Conservation (phyloP, 2,888 invertebrate species). For the Drosophila aldrichi region DNA sequence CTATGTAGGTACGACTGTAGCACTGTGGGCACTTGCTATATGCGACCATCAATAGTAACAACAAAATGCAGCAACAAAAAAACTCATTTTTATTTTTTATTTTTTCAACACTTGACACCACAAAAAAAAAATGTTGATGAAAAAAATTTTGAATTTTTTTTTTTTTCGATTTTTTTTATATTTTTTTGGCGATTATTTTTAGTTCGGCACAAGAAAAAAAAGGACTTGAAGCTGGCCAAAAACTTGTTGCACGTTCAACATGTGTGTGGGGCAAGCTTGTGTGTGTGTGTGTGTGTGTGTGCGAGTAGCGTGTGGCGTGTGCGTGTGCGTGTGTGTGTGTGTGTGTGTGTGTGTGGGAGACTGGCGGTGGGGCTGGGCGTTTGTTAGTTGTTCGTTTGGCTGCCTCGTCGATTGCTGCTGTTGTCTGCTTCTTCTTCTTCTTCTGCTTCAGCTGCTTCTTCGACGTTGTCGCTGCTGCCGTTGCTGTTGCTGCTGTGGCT, state of each 20-base stretch:
- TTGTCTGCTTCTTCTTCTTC: neutral
- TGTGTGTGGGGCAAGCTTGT: slow-evolving; percentile 25
- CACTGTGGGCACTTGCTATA: slow-evolving; percentile 2
- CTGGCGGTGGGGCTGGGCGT: slow-evolving; percentile 1
- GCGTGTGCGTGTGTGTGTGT: neutral
- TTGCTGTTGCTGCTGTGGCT: slow-evolving; percentile 8
- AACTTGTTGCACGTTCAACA: slow-evolving; percentile 45
- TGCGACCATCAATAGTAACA: neutral
- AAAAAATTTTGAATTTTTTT: slow-evolving; percentile 23
- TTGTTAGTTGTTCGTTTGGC: slow-evolving; percentile 4
- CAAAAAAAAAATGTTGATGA: slow-evolving; percentile 39
- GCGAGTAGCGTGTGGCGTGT: neutral
- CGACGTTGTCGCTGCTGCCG: neutral
- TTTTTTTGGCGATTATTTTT: slow-evolving; percentile 14
- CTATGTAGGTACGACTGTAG: slow-evolving; percentile 17
- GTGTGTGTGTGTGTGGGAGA: neutral
- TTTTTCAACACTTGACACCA: slow-evolving; percentile 32
- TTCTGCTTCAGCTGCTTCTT: slow-evolving; percentile 7
- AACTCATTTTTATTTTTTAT: neutral
- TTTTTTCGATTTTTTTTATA: slow-evolving; percentile 10
- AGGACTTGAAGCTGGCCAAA: neutral
- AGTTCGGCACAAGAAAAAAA: slow-evolving; percentile 27
- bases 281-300: slow-evolving; percentile 7
- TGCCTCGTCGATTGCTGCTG: slow-evolving; percentile 1
- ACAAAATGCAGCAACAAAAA: slow-evolving; percentile 18